Percentiles rank a stretch among this genome's conserved stretches.
Conservation (phyloP, 2,888 invertebrate genomes). For the Willowsia nigromaculata region DNA sequence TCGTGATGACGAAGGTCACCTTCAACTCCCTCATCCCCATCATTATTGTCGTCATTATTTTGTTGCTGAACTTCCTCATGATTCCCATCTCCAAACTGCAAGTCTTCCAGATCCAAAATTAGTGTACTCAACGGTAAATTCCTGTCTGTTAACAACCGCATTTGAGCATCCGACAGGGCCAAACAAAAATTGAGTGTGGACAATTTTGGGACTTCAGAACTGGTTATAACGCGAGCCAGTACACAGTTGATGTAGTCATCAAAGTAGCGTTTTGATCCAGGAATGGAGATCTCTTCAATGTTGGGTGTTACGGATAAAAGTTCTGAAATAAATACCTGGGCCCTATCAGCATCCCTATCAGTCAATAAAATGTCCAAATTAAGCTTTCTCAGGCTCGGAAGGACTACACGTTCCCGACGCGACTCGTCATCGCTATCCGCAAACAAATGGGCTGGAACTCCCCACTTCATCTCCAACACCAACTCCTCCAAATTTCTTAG, state of each 20-base stretch:
- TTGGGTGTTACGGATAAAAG: constrained; percentile 64
- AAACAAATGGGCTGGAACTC: constrained; percentile 62
- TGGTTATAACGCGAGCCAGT: constrained; percentile 59
- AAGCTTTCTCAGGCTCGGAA: constrained; percentile 59
- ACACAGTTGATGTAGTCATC: constrained; percentile 73
- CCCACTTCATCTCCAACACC: constrained; percentile 71
- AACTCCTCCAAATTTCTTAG: constrained; percentile 64
- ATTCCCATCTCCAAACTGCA: constrained; percentile 44
- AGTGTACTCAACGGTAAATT: constrained; percentile 61
- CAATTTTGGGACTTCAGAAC: constrained; percentile 41
- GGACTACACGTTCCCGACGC: neutral
- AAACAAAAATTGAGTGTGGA: constrained; percentile 71
- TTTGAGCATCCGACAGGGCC: constrained; percentile 64
- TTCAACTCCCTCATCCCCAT: neutral
- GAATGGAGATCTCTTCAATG: constrained; percentile 70
- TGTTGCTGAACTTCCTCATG: constrained; percentile 1
- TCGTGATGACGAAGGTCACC: constrained; percentile 13
- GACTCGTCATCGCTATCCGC: neutral
- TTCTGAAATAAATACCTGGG: constrained; percentile 51
- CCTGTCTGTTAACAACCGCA: constrained; percentile 49
- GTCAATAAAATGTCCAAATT: constrained; percentile 67
- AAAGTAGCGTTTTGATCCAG: constrained; percentile 70
- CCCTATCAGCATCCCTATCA: constrained; percentile 69
- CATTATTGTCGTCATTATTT: constrained; percentile 36
- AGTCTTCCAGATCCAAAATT: constrained; percentile 70